Evolutionary conservation across 2,888 invertebrate genomes (phyloP).

Genomic region (Athalia rosae): DNA sequence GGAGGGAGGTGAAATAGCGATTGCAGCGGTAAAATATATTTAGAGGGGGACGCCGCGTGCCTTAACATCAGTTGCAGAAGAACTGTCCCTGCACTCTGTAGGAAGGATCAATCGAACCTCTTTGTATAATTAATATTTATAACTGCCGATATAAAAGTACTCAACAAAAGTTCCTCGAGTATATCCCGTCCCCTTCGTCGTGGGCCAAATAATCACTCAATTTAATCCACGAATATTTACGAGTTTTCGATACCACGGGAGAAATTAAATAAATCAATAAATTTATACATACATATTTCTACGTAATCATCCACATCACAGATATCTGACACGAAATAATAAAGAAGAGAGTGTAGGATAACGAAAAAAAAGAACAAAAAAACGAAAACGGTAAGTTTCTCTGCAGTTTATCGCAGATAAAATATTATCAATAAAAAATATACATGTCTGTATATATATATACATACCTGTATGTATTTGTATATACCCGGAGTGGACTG

Average conservation of each 20-base stretch:
- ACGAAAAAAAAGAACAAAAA: not conserved
- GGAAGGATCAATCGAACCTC: conserved; percentile 13
- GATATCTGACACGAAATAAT: not conserved
- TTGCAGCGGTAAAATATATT: conserved; percentile 56
- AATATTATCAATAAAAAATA: not conserved
- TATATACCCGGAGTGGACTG: conserved; percentile 1
- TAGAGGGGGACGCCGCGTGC: conserved; percentile 56
- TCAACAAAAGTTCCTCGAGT: no score
- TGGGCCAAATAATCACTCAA: not conserved
- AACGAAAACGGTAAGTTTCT: conserved; percentile 18
- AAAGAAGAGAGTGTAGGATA: not conserved
- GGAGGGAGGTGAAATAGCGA: conserved; percentile 12
- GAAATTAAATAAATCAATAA: not conserved
- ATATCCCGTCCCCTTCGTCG: no score
- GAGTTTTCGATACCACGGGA: not conserved
- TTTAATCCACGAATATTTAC: no score
- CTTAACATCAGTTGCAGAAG: conserved; percentile 57
- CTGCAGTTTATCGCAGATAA: not conserved
- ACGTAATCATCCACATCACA: not conserved
- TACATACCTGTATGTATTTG: no score
- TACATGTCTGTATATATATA: not conserved
- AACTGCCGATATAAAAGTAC: not conserved
- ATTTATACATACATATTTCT: not conserved
- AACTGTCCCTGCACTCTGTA: conserved; percentile 39
- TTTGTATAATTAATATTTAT: not conserved